Conservation (phyloP, 2,888 invertebrate genomes). For the Gymnosoma rotundatum region DNA sequence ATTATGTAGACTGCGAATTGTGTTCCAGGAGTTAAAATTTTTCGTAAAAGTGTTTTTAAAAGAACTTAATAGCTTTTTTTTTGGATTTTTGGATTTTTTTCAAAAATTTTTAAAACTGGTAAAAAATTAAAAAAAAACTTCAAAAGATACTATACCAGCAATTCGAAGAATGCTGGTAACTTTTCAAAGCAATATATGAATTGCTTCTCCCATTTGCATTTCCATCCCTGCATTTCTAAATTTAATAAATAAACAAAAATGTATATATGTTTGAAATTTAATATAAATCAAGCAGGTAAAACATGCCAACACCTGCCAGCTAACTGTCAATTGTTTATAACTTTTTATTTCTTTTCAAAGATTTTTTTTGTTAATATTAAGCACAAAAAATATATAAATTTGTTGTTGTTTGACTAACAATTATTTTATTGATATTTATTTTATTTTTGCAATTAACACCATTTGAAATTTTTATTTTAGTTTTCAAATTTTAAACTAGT, state of each 20-base stretch:
- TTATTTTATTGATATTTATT: slow-evolving; percentile 46
- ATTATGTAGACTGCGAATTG: too few species aligned
- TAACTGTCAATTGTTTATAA: background rate
- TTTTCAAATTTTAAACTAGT: background rate
- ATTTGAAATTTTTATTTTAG: slow-evolving; percentile 1
- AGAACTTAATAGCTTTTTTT: too few species aligned
- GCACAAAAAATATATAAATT: slow-evolving; percentile 54
- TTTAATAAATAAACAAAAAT: background rate
- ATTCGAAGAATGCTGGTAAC: too few species aligned
- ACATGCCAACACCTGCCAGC: slow-evolving; percentile 29
- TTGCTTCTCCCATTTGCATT: too few species aligned
- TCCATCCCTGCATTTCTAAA: background rate
- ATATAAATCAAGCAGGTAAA: background rate
- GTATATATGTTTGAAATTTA: background rate
- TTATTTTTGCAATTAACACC: slow-evolving; percentile 5
- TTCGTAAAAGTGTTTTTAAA: too few species aligned
- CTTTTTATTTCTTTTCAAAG: background rate
- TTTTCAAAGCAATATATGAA: too few species aligned
- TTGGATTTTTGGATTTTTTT: too few species aligned
- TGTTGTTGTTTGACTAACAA: slow-evolving; percentile 34
- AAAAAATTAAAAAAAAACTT: too few species aligned
- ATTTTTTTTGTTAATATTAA: slow-evolving; percentile 20
- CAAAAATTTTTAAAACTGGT: too few species aligned
- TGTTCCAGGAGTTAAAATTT: too few species aligned
- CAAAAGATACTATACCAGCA: too few species aligned